These are phyloP conservation scores for Pelodiscus sinensis DNA, from an alignment of 2,113 vertebrate genomes.

Conservation along the genomic window DNA sequence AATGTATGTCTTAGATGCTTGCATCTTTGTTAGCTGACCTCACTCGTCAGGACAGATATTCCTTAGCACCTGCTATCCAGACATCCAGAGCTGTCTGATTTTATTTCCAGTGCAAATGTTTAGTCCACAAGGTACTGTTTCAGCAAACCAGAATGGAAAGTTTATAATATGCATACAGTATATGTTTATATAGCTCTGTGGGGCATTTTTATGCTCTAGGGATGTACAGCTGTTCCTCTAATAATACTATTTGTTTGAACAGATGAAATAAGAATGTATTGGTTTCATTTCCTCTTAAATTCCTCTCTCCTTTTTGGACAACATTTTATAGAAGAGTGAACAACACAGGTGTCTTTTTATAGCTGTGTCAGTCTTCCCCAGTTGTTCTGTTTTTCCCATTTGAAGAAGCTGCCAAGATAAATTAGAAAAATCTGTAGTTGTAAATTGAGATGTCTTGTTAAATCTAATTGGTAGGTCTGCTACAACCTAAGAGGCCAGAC, in stretches of 20 bases:
- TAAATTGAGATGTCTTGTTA: background rate
- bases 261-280: constrained; percentile 1
- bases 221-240: constrained; percentile 57
- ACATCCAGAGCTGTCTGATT: rapidly evolving
- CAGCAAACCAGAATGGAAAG: background rate
- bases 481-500: background rate
- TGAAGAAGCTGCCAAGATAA: background rate
- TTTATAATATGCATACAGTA: background rate
- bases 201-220: constrained; percentile 40
- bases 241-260: constrained; percentile 60
- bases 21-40: background rate
- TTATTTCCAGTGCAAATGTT: background rate
- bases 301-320: constrained; percentile 36
- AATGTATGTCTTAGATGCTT: background rate
- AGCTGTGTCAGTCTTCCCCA: background rate
- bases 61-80: background rate
- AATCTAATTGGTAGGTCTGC: background rate
- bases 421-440: background rate
- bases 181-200: constrained; percentile 18
- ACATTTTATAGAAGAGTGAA: constrained; percentile 21
- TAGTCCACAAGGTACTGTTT: background rate
- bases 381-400: background rate
- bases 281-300: constrained; percentile 73
- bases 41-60: background rate
- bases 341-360: background rate